phyloP scores from a whole-genome alignment of 2,797 vertebrate species.

The Xenentodon cancila region DNA sequence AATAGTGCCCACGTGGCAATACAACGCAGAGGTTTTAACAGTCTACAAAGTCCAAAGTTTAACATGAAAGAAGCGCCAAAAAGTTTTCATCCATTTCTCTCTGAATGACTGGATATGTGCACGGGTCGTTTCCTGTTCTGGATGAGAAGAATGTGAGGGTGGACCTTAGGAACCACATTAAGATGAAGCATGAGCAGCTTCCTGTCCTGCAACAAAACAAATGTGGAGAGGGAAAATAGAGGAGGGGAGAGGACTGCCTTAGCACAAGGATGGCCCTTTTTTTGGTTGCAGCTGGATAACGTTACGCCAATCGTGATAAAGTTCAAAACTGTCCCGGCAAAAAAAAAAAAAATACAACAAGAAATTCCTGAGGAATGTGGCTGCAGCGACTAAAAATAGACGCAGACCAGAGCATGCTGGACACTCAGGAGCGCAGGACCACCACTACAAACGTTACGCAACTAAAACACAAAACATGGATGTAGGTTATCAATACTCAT shows the following conservation, averaged over 20 bases:
- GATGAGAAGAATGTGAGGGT: constrained; percentile 46
- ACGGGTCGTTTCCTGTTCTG: constrained; percentile 26
- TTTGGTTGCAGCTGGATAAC: constrained; percentile 39
- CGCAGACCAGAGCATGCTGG: constrained; percentile 4
- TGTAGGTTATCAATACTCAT: background rate
- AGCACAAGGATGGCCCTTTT: constrained; percentile 42
- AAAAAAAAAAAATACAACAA: constrained; percentile 50
- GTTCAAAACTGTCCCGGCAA: constrained; percentile 50
- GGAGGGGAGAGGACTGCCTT: constrained; percentile 23
- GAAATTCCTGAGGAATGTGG: constrained; percentile 26
- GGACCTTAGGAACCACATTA: constrained; percentile 29
- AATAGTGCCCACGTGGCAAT: background rate
- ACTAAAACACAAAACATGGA: constrained; percentile 20
- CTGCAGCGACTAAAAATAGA: constrained; percentile 50
- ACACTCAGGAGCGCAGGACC: background rate
- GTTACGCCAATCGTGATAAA: constrained; percentile 63
- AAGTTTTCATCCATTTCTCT: constrained; percentile 11
- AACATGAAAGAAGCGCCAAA: constrained; percentile 10
- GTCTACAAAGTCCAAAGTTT: background rate
- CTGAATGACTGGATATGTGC: constrained; percentile 28
- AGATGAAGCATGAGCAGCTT: constrained; percentile 56
- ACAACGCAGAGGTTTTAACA: background rate
- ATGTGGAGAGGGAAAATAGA: constrained; percentile 22
- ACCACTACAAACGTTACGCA: constrained; percentile 3
- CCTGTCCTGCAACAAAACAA: constrained; percentile 31